Percentiles rank a stretch among this genome's conserved stretches.
phyloP scores from a whole-genome alignment of 2,888 invertebrate genomes.

The Nesidiocoris tenuis region DNA sequence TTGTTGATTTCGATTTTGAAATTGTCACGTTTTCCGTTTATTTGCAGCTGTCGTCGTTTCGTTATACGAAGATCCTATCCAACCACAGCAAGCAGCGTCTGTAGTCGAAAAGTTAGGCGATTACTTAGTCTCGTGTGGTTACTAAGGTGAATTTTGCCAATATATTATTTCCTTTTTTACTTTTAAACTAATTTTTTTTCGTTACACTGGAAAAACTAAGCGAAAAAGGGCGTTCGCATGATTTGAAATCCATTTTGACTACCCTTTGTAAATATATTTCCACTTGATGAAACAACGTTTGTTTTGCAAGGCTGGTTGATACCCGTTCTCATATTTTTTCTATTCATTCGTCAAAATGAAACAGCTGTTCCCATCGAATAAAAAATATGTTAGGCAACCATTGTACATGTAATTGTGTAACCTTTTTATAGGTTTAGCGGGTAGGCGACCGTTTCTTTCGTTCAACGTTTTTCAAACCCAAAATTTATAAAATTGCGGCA shows the following conservation, averaged over 20 bases:
- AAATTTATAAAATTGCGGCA: too few relatives aligned
- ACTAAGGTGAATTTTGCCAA: slow-evolving; percentile 60
- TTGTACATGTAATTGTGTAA: not conserved
- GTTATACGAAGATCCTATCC: slow-evolving; percentile 93
- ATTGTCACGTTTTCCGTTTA: slow-evolving; percentile 51
- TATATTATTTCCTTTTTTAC: slow-evolving; percentile 11
- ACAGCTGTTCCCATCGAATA: not conserved
- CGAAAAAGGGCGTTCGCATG: slow-evolving; percentile 26
- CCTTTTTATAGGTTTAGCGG: not conserved
- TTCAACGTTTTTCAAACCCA: not conserved
- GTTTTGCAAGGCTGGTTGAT: not conserved
- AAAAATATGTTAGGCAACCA: not conserved
- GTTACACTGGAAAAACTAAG: slow-evolving; percentile 33
- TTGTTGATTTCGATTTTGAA: too few relatives aligned
- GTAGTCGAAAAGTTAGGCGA: slow-evolving; percentile 97
- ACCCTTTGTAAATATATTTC: slow-evolving; percentile 33
- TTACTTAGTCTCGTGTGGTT: slow-evolving; percentile 94
- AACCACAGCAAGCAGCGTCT: slow-evolving; percentile 94
- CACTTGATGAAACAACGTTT: not conserved
- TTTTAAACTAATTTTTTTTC: slow-evolving; percentile 12
- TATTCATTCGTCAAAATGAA: not conserved
- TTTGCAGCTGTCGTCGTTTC: slow-evolving; percentile 87
- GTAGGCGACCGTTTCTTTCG: not conserved
- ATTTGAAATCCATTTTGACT: slow-evolving; percentile 13
- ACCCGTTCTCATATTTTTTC: not conserved